These are phyloP conservation scores for Oceanodroma tethys DNA, from an alignment of 2,113 vertebrate species.

Conservation along the genomic window DNA sequence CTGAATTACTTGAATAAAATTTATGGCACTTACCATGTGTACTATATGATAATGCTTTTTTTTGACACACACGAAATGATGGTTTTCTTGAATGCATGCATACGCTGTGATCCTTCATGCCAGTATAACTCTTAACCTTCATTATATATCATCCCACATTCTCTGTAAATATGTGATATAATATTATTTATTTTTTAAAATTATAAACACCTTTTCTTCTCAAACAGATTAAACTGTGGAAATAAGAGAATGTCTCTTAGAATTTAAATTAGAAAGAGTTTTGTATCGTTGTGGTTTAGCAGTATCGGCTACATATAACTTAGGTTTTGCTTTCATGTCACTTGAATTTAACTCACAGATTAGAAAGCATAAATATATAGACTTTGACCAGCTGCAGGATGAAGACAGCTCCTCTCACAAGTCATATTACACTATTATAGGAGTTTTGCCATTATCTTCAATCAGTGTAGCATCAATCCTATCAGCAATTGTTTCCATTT, in stretches of 20 bases:
- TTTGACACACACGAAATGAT: neutral
- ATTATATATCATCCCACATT: neutral
- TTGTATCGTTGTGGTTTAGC: neutral
- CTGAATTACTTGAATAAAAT: neutral
- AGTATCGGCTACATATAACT: neutral
- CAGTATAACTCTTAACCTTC: neutral
- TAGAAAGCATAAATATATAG: neutral
- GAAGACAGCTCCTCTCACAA: neutral
- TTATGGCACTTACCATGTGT: neutral
- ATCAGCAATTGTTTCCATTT: slow-evolving; percentile 10
- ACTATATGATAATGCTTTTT: neutral
- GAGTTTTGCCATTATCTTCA: neutral
- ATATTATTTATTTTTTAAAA: neutral
- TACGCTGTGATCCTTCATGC: neutral
- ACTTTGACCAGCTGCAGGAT: neutral
- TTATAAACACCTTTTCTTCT: neutral
- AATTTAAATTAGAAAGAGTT: neutral
- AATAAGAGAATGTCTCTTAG: neutral
- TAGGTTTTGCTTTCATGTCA: neutral
- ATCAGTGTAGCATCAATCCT: neutral
- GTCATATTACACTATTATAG: neutral
- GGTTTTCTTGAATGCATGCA: neutral
- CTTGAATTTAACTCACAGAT: neutral
- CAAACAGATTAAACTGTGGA: neutral
- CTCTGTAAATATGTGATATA: neutral